Base-by-base conservation (phyloP, 2,888 invertebrate genomes). In the Papilio gigon region DNA sequence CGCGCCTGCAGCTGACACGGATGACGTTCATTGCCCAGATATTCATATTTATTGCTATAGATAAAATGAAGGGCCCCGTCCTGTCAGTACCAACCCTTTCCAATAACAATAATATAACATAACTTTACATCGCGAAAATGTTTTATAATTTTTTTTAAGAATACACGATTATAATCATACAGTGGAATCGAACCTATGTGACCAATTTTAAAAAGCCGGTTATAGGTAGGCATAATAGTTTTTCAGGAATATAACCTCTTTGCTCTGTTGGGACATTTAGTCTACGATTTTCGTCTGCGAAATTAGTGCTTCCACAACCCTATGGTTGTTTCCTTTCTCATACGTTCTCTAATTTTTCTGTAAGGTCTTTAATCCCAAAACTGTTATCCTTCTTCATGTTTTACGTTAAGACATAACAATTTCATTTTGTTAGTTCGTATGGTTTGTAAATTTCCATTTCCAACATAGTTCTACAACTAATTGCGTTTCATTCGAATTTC, bases 1-100 rank as follows among this genome's bases (percentile, higher is more conserved):
- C 22, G 71, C 74, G 72, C 73, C 84, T 86, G 86, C 77, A 76
- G 76, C 76, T 80, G 86, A 86, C 86, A 79, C 76, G 84, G 80
- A 85, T 81, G 82, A 79, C 79, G 79, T 80, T 83, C 83, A 80
- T 73, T 76, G 77, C 74, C 67, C 73, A 76, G 69, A 71, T 71
- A 74, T 74, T 77, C 80, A 78, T 79, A 74, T 76, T 77, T 75
- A 78, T 79, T 77, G 78, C 77, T 76, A 77, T 71, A 73, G 71
- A 73, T 74, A 76, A n/a, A 71, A 74, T 68, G 73, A 76, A 35
- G 25, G 35, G 30, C 22, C n/a, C 11, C 22, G 8, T n/a, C 42
- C 33, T 56, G 42, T 35, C 67, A 63, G 30, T 12, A 67, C 20
- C 60, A 67, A 50, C 59, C 60, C 59, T 59, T 35, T 37, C 9